A percentile compares a stretch with the other conserved stretches of the same genome.
Evolutionary conservation across 2,797 vertebrate species (phyloP).

Genomic region (Phrynocephalus guinanensis): DNA sequence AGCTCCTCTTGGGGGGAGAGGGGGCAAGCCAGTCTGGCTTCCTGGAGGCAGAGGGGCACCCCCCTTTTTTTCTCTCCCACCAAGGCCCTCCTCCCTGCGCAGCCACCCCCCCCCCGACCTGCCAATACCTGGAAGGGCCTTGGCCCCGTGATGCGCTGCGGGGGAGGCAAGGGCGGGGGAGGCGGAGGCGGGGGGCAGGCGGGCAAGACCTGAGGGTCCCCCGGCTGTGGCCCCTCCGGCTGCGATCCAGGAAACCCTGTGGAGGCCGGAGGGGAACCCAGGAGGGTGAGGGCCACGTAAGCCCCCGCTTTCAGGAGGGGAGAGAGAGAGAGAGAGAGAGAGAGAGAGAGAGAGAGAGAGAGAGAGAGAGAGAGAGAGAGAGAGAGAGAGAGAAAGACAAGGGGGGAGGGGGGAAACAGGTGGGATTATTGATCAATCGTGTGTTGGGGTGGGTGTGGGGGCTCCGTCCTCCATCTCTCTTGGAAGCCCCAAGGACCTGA

Average conservation of each 20-base stretch:
- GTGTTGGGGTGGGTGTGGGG: neutral
- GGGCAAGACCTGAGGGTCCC: constrained; percentile 19
- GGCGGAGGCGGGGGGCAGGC: constrained; percentile 80
- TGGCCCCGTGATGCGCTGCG: constrained; percentile 87
- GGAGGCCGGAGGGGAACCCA: constrained; percentile 87
- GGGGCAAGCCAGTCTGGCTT: too few species aligned
- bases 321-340: neutral
- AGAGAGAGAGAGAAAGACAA: neutral
- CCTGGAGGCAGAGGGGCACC: too few species aligned
- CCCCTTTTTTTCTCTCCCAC: neutral
- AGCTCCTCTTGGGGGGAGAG: neutral
- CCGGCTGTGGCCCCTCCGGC: constrained; percentile 6
- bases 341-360: too few species aligned
- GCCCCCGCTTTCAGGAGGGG: constrained; percentile 81
- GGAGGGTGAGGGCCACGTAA: constrained; percentile 91
- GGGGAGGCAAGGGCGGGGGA: constrained; percentile 81
- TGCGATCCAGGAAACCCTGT: constrained; percentile 60
- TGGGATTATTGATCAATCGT: too few species aligned
- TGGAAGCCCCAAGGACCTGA: too few species aligned
- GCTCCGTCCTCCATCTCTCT: neutral
- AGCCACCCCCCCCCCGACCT: neutral
- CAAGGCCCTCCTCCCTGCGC: rapidly evolving
- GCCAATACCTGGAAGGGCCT: constrained; percentile 86
- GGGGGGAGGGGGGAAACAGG: neutral
- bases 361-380: neutral